Percentiles rank a stretch among this genome's conserved stretches.
Evolutionary conservation across 2,888 invertebrate genomes (phyloP).

Genomic region (Fragum whitleyi): DNA sequence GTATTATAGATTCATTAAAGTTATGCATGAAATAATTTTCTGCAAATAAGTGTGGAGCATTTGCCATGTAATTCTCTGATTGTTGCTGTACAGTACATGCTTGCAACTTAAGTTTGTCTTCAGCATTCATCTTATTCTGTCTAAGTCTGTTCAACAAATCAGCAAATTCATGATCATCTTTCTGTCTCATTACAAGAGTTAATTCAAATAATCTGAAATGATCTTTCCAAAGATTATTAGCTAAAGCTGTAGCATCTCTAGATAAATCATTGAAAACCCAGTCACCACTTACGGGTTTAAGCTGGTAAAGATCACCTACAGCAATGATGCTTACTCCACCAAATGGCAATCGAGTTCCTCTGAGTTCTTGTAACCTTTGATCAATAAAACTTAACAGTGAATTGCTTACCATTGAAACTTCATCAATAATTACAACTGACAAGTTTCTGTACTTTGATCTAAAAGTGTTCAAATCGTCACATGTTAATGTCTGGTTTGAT

Average conservation of each 20-base stretch:
- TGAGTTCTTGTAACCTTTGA: conserved; percentile 58
- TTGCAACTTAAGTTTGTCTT: conserved; percentile 43
- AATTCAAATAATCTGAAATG: conserved; percentile 17
- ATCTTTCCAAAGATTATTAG: conserved; percentile 18
- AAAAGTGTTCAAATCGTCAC: conserved; percentile 57
- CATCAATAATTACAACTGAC: conserved; percentile 62
- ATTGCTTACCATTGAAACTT: conserved; percentile 66
- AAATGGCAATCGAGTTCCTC: conserved; percentile 56
- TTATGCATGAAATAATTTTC: conserved; percentile 42
- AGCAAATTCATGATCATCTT: conserved; percentile 63
- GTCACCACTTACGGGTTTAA: conserved; percentile 56
- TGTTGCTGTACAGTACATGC: conserved; percentile 11
- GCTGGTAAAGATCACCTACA: conserved; percentile 66
- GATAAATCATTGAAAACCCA: conserved; percentile 63
- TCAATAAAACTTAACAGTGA: conserved; percentile 54
- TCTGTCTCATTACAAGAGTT: conserved; percentile 53
- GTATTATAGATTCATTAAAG: conserved; percentile 32
- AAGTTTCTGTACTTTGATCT: conserved; percentile 61
- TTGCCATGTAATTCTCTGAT: conserved; percentile 28
- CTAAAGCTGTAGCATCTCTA: conserved; percentile 22
- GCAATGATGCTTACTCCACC: conserved; percentile 64
- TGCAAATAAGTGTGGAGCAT: conserved; percentile 53
- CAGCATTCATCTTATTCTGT: conserved; percentile 41
- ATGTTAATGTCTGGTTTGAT: conserved; percentile 39
- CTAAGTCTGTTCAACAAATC: conserved; percentile 60